Percentiles rank a stretch among this genome's conserved stretches.
These are phyloP conservation scores for Gadopsis bispinosus DNA, from an alignment of 2,797 vertebrate species.

Conservation along the genomic window DNA sequence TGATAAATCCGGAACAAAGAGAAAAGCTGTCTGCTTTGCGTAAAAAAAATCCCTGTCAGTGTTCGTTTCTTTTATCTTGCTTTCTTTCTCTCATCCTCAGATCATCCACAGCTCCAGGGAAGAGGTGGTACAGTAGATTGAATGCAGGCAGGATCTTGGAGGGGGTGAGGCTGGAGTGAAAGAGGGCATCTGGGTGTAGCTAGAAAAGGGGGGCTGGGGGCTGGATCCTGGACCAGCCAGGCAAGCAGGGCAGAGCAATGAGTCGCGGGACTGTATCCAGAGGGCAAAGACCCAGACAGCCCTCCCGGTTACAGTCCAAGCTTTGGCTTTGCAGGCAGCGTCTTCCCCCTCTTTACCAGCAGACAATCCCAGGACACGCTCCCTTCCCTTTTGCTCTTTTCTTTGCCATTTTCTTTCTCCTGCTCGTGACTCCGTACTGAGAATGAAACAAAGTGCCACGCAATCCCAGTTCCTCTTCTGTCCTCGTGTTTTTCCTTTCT, in stretches of 20 bases:
- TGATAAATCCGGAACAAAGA: constrained; percentile 74
- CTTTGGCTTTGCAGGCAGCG: constrained; percentile 70
- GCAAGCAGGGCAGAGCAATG: constrained; percentile 60
- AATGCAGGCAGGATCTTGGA: constrained; percentile 67
- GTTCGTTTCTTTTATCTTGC: constrained; percentile 61
- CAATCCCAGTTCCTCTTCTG: constrained; percentile 68
- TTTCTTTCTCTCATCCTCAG: constrained; percentile 54
- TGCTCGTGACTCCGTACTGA: constrained; percentile 43
- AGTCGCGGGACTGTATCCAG: constrained; percentile 84
- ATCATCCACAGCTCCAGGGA: constrained; percentile 73
- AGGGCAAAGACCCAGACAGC: constrained; percentile 85
- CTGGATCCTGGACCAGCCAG: constrained; percentile 68
- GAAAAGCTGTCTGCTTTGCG: constrained; percentile 32
- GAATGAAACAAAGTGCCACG: constrained; percentile 79
- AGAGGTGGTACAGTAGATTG: constrained; percentile 64
- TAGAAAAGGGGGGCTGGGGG: constrained; percentile 47
- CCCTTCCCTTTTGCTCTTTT: constrained; percentile 40
- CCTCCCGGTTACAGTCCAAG: constrained; percentile 69
- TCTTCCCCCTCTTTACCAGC: constrained; percentile 65
- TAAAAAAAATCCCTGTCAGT: constrained; percentile 55
- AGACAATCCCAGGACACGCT: constrained; percentile 80
- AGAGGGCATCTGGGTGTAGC: constrained; percentile 69
- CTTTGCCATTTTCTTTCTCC: constrained; percentile 40
- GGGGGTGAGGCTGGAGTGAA: constrained; percentile 59
- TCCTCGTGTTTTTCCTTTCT: constrained; percentile 16